These are phyloP conservation scores for Dryobates pubescens DNA, from an alignment of 2,797 vertebrate genomes.

Conservation along the genomic window DNA sequence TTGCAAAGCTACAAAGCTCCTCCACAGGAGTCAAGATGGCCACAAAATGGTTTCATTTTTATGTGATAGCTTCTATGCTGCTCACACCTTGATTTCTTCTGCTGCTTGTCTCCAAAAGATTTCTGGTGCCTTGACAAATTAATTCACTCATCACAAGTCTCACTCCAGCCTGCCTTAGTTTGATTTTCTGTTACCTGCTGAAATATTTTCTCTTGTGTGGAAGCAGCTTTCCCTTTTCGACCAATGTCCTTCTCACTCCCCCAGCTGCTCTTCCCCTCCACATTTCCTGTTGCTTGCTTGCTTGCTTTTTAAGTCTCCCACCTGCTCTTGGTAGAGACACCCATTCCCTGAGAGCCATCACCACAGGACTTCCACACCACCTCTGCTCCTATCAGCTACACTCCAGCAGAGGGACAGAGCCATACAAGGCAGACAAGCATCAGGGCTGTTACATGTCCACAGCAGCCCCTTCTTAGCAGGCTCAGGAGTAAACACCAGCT, in stretches of 20 bases:
- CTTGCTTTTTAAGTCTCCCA: not conserved
- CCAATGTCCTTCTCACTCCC: not conserved
- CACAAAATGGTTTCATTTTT: constrained; percentile 4
- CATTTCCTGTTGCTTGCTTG: not conserved
- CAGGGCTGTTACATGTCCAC: not conserved
- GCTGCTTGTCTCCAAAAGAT: not conserved
- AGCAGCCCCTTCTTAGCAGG: not conserved
- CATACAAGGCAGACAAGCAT: not conserved
- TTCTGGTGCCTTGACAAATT: not conserved
- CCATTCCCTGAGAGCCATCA: not conserved
- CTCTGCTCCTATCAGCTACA: not conserved
- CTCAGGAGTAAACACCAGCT: not conserved
- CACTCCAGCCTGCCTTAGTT: not conserved
- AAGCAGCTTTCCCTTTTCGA: not conserved
- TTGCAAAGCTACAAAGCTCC: not conserved
- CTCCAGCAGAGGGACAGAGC: not conserved
- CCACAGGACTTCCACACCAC: not conserved
- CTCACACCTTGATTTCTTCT: not conserved
- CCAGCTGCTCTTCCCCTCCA: not conserved
- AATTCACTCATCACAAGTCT: not conserved
- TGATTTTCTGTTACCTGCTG: not conserved
- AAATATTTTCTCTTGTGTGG: not conserved
- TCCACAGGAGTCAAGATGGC: not conserved
- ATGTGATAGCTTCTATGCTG: not conserved
- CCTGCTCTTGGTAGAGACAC: not conserved